Evolutionary conservation across 2,113 vertebrate species (phyloP).

Genomic region (Hiodon tergisus): DNA sequence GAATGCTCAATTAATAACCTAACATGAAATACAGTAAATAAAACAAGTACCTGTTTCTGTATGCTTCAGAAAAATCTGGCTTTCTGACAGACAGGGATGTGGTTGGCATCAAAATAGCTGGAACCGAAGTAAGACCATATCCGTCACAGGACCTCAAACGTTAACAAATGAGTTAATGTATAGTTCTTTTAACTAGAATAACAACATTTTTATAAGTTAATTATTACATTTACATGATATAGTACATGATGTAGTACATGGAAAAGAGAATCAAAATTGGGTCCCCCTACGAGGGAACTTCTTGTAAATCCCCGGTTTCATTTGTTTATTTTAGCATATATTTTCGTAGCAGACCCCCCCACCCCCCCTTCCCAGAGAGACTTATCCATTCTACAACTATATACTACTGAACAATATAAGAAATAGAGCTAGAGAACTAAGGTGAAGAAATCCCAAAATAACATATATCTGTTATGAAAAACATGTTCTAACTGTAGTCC

Average conservation of each 20-base stretch:
- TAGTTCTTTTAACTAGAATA: constrained; percentile 6
- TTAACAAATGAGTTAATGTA: not conserved
- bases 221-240: not conserved
- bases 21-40: not conserved
- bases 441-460: not conserved
- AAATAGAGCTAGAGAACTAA: too few relatives aligned
- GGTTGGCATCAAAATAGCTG: constrained; percentile 42
- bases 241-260: too few relatives aligned
- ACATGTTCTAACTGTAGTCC: not conserved
- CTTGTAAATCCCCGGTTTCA: too few relatives aligned
- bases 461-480: not conserved
- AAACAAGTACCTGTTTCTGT: constrained; percentile 50
- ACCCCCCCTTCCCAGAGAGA: too few relatives aligned
- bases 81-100: constrained; percentile 40
- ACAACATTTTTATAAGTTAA: not conserved
- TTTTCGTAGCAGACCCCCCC: too few relatives aligned
- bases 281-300: too few relatives aligned
- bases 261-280: too few relatives aligned
- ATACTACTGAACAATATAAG: too few relatives aligned
- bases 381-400: too few relatives aligned
- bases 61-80: constrained; percentile 39
- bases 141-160: constrained; percentile 42
- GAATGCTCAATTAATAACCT: not conserved
- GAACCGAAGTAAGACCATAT: constrained; percentile 41
- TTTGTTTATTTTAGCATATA: too few relatives aligned